Evolutionary conservation across 2,888 invertebrate species (phyloP).

Genomic region (Acanthosoma haemorrhoidale): DNA sequence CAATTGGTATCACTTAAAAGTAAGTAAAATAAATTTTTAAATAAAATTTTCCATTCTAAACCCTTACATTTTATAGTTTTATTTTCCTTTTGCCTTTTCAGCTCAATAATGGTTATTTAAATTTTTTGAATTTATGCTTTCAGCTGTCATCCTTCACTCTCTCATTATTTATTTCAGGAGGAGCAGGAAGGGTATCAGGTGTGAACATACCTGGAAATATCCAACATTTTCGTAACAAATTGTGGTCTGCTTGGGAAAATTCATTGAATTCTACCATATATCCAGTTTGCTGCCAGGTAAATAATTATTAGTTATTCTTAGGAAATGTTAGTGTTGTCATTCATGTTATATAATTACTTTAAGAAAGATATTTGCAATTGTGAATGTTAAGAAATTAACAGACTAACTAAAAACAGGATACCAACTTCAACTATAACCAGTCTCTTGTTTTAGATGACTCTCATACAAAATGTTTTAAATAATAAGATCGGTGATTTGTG

Average conservation of each 20-base stretch:
- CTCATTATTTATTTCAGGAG: slow-evolving; percentile 38
- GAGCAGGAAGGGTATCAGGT: slow-evolving; percentile 55
- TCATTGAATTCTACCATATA: slow-evolving; percentile 71
- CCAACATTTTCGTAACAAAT: slow-evolving; percentile 57
- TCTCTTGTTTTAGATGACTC: slow-evolving; percentile 47
- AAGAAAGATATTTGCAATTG: too few species aligned
- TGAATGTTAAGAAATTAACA: too few species aligned
- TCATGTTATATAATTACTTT: too few species aligned
- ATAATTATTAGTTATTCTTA: slow-evolving; percentile 2
- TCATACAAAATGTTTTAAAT: slow-evolving; percentile 51
- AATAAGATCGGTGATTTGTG: slow-evolving; percentile 36
- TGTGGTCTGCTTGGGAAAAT: slow-evolving; percentile 87
- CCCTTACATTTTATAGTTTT: too few species aligned
- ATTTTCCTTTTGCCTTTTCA: too few species aligned
- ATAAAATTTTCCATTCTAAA: too few species aligned
- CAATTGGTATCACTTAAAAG: too few species aligned
- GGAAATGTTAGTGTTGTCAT: background rate
- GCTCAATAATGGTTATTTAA: too few species aligned
- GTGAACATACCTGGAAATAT: slow-evolving; percentile 53
- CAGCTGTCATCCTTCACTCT: background rate
- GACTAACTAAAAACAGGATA: too few species aligned
- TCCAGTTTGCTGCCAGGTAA: slow-evolving; percentile 64
- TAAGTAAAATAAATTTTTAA: too few species aligned
- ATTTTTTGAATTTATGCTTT: background rate
- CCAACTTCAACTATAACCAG: too few species aligned